Evolutionary conservation across 2,888 invertebrate species (phyloP).

Genomic region (Phyto melanocephala): DNA sequence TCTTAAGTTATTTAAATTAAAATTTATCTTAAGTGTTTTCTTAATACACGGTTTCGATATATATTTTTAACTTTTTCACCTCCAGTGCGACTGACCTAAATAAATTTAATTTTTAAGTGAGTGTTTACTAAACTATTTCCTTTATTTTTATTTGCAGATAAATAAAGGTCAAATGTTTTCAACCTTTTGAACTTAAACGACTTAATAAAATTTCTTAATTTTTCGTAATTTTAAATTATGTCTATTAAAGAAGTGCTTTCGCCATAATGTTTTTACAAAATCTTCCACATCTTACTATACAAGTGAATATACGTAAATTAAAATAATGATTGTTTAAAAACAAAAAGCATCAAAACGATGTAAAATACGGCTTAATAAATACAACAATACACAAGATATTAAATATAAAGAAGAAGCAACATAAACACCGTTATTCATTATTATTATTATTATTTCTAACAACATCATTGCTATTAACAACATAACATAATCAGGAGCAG

Average conservation of each 20-base stretch:
- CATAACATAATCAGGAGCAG: slow-evolving; percentile 57
- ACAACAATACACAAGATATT: slow-evolving; percentile 3
- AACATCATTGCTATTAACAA: slow-evolving; percentile 52
- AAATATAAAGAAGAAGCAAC: background rate
- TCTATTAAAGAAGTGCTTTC: too few relatives aligned
- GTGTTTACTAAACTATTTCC: too few relatives aligned
- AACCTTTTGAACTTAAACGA: background rate
- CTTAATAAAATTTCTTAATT: background rate
- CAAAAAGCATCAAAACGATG: background rate
- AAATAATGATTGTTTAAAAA: slow-evolving; percentile 8
- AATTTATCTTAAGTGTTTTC: too few relatives aligned
- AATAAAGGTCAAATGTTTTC: background rate
- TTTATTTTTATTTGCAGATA: background rate
- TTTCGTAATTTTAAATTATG: background rate
- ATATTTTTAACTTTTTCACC: too few relatives aligned
- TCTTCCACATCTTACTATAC: background rate
- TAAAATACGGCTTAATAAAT: slow-evolving; percentile 27
- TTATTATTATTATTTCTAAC: slow-evolving; percentile 26
- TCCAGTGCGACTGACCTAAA: too few relatives aligned
- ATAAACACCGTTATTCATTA: slow-evolving; percentile 8
- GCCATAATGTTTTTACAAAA: too few relatives aligned
- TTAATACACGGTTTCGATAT: too few relatives aligned
- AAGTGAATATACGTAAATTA: background rate
- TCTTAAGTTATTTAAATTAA: too few relatives aligned
- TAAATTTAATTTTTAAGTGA: too few relatives aligned